Evolutionary conservation across 2,797 vertebrate species (phyloP).

Genomic region (Xiphorhynchus erythropygius): DNA sequence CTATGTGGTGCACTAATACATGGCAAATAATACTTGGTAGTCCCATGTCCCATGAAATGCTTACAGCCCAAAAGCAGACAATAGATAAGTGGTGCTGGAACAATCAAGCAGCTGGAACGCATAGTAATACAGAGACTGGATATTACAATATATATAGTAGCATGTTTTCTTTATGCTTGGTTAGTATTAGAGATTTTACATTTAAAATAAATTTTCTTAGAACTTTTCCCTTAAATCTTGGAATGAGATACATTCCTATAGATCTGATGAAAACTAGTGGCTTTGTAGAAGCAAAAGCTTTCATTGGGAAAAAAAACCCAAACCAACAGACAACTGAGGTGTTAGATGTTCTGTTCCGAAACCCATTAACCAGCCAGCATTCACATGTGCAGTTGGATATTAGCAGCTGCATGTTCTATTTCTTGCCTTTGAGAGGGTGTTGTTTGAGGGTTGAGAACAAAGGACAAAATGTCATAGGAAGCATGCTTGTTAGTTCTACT

Average conservation of each 20-base stretch:
- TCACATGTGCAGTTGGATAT: not conserved
- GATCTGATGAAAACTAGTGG: not conserved
- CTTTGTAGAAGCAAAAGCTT: not conserved
- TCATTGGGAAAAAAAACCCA: not conserved
- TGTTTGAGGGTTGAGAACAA: not conserved
- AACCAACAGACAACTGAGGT: not conserved
- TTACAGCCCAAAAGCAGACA: not conserved
- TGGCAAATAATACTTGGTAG: not conserved
- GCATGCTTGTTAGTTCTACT: not conserved
- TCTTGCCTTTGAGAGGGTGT: not conserved
- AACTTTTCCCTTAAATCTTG: not conserved
- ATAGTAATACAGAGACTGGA: not conserved
- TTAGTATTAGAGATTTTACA: not conserved
- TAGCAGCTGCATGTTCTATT: not conserved
- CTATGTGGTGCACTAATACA: not conserved
- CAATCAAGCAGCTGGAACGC: not conserved
- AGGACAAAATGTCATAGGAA: not conserved
- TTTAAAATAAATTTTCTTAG: not conserved
- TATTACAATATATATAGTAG: not conserved
- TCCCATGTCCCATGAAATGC: not conserved
- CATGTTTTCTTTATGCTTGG: not conserved
- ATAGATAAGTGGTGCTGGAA: not conserved
- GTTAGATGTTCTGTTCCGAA: not conserved
- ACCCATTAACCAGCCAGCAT: not conserved
- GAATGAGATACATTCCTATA: not conserved